These are phyloP conservation scores for Sceliomorpha sp. DNA, from an alignment of 2,888 invertebrate species.

Conservation along the genomic window DNA sequence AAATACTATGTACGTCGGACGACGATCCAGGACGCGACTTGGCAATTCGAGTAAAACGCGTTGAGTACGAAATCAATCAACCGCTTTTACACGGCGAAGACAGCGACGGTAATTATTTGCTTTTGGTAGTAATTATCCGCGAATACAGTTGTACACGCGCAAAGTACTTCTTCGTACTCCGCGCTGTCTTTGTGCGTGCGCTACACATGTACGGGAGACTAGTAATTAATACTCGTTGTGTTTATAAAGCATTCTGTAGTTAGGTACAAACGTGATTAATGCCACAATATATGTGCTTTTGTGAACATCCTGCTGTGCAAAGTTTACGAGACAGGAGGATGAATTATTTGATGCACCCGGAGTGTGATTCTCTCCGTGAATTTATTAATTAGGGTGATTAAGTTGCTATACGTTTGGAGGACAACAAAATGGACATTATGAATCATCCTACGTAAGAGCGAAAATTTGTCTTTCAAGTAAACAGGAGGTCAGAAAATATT, in stretches of 20 bases:
- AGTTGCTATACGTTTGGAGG: constrained; percentile 18
- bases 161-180: constrained; percentile 32
- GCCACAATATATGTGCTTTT: constrained; percentile 53
- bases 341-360: constrained; percentile 49
- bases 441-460: too few relatives aligned
- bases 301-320: constrained; percentile 43
- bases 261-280: constrained; percentile 54
- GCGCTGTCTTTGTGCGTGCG: constrained; percentile 35
- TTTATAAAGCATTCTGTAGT: constrained; percentile 52
- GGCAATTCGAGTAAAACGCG: too few relatives aligned
- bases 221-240: constrained; percentile 54
- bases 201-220: constrained; percentile 35
- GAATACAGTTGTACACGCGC: constrained; percentile 26
- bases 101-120: constrained; percentile 12
- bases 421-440: constrained; percentile 19
- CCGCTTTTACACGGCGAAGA: too few relatives aligned
- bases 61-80: too few relatives aligned
- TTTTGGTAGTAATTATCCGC: constrained; percentile 34
- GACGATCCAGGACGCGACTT: too few relatives aligned
- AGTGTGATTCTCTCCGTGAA: constrained; percentile 42
- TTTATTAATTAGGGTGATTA: constrained; percentile 50
- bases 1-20: too few relatives aligned
- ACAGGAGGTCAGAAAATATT: too few relatives aligned
- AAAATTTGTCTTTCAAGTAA: too few relatives aligned
- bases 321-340: constrained; percentile 44